phyloP scores from a whole-genome alignment of 2,797 vertebrate species.

The Leuciscus waleckii region DNA sequence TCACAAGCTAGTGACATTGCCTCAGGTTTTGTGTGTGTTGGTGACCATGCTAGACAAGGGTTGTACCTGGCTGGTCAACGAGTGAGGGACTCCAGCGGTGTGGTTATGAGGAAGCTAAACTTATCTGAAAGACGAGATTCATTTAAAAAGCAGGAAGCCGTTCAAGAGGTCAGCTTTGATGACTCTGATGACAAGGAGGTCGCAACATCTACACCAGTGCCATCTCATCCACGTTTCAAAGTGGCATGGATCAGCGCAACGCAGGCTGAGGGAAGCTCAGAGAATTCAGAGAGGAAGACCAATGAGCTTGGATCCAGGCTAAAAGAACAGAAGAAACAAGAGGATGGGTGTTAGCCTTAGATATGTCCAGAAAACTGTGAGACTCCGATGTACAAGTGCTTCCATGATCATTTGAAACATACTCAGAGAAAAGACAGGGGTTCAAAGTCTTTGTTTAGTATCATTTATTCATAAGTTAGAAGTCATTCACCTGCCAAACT shows the following conservation, averaged over 20 bases:
- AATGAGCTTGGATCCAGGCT: conserved; percentile 67
- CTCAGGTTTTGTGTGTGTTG: conserved; percentile 64
- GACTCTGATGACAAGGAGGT: conserved; percentile 80
- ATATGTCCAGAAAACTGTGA: conserved; percentile 31
- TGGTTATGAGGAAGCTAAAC: conserved; percentile 94
- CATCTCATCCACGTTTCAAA: conserved; percentile 64
- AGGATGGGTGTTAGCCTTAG: conserved; percentile 56
- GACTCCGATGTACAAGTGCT: conserved; percentile 31
- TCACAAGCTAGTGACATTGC: conserved; percentile 60
- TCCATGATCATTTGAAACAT: conserved; percentile 28
- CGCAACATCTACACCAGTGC: conserved; percentile 47
- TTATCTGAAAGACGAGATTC: conserved; percentile 94
- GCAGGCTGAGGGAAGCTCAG: conserved; percentile 53
- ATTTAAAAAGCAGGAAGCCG: conserved; percentile 97
- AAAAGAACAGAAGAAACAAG: conserved; percentile 74
- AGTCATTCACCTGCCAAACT: conserved; percentile 20
- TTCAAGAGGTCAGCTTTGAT: conserved; percentile 97
- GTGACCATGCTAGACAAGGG: conserved; percentile 74
- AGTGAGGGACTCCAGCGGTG: conserved; percentile 82
- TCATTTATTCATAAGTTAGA: conserved; percentile 17
- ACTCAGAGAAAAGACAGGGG: not conserved
- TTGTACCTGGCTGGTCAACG: conserved; percentile 73
- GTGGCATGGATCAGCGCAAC: conserved; percentile 72
- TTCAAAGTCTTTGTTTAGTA: conserved; percentile 8
- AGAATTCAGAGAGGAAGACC: conserved; percentile 59